phyloP scores from a whole-genome alignment of 2,888 invertebrate species.

The Mythimna loreyi region DNA sequence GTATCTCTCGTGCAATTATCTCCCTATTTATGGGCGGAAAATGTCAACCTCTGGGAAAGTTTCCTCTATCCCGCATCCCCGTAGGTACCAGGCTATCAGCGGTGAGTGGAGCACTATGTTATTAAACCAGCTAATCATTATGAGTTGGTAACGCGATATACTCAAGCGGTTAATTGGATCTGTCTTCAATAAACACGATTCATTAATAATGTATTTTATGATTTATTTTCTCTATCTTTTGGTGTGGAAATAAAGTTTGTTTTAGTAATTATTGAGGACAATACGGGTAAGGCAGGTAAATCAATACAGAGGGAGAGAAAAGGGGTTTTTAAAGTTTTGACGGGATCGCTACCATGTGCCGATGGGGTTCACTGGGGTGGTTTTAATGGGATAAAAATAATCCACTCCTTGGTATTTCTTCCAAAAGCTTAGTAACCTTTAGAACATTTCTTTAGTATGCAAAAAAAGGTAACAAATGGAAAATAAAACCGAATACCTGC shows the following conservation, averaged over 20 bases:
- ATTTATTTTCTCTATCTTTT: constrained; percentile 22
- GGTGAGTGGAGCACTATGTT: constrained; percentile 66
- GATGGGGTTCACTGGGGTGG: too few species aligned
- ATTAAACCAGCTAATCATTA: constrained; percentile 76
- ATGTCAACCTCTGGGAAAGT: constrained; percentile 78
- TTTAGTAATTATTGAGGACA: not conserved
- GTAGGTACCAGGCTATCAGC: constrained; percentile 27
- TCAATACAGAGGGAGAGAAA: too few species aligned
- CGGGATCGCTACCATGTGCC: too few species aligned
- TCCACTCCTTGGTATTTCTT: too few species aligned
- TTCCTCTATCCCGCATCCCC: constrained; percentile 60
- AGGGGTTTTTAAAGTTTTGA: too few species aligned
- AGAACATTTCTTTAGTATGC: too few species aligned
- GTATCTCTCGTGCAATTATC: constrained; percentile 84
- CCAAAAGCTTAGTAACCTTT: too few species aligned
- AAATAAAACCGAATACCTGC: too few species aligned
- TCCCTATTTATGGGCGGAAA: constrained; percentile 81
- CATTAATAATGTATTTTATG: constrained; percentile 42
- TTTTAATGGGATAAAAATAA: too few species aligned
- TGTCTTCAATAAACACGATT: constrained; percentile 50
- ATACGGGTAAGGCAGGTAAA: not conserved
- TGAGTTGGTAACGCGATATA: constrained; percentile 68
- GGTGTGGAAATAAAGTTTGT: not conserved
- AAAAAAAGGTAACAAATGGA: too few species aligned
- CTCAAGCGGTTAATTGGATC: constrained; percentile 62